Base-by-base conservation (phyloP, 2,797 vertebrate species). In the Myotis planiceps region DNA sequence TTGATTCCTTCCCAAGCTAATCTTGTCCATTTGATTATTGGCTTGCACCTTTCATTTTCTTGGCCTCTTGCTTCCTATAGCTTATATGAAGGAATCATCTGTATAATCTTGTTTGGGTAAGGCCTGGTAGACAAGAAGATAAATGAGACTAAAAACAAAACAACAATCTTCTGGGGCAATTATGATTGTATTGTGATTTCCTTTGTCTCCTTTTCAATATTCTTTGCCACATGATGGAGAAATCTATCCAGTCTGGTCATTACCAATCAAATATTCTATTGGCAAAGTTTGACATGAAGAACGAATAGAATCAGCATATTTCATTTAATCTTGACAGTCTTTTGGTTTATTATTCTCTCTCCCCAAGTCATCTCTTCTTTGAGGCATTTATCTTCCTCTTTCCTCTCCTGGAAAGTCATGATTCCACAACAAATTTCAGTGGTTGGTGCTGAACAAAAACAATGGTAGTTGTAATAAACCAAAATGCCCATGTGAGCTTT, bases 191-290 rank as follows among this genome's bases (percentile, higher is more conserved):
- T 75, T 63, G 79, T 53, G 21, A 25, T 37, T 80, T 37, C 23
- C n/a, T 89, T 87, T 49, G 19, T 65, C 87, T 71, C 21, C 47
- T n/a, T 42, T 81, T 49, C 1, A 8, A 6, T 90, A 97, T 60
- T 29, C 90, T 96, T 96, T 45, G n/a, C 39, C 47, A 83, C n/a
- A 19, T 0, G 27, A 39, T 55, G 15, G 4, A 85, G 23, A 86
- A 72, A 69, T 88, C 89, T 92, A 19, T 47, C 19, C 47, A 34
- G 19, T 37, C 21, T 60, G 66, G 9, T 55, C 60, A 60, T 76
- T n/a, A 75, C 58, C 87, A 95, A 88, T 37, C 74, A 92, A 71
- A 90, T 32, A 94, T 75, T 63, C 27, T 78, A n/a, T 85, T 95
- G 76, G 39, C 45, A 78, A 90, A 95, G n/a, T 93, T 2, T 49